Base-by-base conservation (phyloP, 2,797 vertebrate genomes). In the Tragelaphus oryx region DNA sequence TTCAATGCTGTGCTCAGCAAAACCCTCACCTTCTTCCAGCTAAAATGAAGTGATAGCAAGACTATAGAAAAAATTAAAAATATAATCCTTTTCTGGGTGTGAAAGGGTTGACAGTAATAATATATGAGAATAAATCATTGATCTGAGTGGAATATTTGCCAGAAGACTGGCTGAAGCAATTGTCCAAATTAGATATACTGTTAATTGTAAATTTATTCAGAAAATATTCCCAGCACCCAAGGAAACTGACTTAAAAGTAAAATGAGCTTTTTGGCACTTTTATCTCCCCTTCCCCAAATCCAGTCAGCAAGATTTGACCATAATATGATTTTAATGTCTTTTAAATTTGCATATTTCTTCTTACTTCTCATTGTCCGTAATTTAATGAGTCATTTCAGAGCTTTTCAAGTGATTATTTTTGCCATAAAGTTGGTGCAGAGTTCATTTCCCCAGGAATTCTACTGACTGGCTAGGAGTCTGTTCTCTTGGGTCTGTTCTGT, bases 1-100 rank as follows among this genome's bases (percentile, higher is more conserved):
- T 97, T 96, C 71, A 16, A n/a, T 59, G 59, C n/a, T n/a, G n/a
- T n/a, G n/a, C n/a, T n/a, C 46, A 50, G 60, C 28, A 78, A 95
- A 88, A 65, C 9, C 28, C 50, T 79, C 2, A 41, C 18, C 24
- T 89, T 74, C 46, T 22, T 91, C 76, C 22, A 54, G 18, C 14
- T 87, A 59, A 96, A 90, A 57, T 48, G 28, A 41, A 75, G 75
- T 4, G 2, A 83, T 75, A 24, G 11, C 30, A 59, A 84, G 79
- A 28, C 30, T 28, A 80, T 18, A 86, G 55, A 88, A 62, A 52
- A 65, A 50, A 37, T 30, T 46, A 59, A 78, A 76, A 22, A 28
- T 52, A 55, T 3, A 44, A 50, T 41, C 50, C 18, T 57, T 95
- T 52, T 41, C 22, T 37, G 74, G 78, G 6, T 8, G 0, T 52